Percentiles rank a stretch among this genome's conserved stretches.
Conservation (phyloP, 2,888 invertebrate species). For the Pyralis farinalis region DNA sequence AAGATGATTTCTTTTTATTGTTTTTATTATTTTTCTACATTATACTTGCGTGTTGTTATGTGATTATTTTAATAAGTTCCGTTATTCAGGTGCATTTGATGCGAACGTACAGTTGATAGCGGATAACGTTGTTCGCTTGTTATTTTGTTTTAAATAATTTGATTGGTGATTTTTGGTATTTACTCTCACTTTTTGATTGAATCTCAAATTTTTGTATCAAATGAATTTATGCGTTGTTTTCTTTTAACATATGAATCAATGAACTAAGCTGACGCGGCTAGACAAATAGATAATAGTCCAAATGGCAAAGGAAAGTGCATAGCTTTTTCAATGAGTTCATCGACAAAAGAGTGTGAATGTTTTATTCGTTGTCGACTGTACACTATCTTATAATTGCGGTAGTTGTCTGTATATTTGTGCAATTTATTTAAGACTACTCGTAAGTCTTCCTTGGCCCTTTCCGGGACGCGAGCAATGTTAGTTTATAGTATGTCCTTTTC, state of each 20-base stretch:
- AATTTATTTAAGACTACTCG: conserved; percentile 27
- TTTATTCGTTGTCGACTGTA: conserved; percentile 4
- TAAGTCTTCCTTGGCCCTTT: conserved; percentile 29
- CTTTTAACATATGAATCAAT: no score
- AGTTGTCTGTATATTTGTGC: conserved; percentile 52
- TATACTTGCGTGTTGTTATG: no score
- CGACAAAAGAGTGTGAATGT: neutral
- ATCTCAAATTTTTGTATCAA: no score
- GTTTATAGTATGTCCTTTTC: conserved; percentile 6
- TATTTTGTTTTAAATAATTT: no score
- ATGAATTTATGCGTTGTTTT: no score
- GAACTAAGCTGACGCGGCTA: no score
- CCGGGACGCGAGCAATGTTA: conserved; percentile 7
- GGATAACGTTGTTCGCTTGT: neutral
- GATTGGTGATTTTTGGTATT: no score
- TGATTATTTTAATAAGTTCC: no score
- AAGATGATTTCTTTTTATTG: neutral
- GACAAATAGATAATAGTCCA: no score
- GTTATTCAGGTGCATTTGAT: neutral
- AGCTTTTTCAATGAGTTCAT: neutral
- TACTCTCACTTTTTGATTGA: no score
- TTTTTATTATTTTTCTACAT: no score
- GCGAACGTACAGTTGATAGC: neutral
- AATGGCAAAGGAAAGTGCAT: no score
- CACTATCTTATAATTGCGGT: conserved; percentile 28